Evolutionary conservation across 2,888 invertebrate genomes (phyloP).

Genomic region (Amiota mariae): DNA sequence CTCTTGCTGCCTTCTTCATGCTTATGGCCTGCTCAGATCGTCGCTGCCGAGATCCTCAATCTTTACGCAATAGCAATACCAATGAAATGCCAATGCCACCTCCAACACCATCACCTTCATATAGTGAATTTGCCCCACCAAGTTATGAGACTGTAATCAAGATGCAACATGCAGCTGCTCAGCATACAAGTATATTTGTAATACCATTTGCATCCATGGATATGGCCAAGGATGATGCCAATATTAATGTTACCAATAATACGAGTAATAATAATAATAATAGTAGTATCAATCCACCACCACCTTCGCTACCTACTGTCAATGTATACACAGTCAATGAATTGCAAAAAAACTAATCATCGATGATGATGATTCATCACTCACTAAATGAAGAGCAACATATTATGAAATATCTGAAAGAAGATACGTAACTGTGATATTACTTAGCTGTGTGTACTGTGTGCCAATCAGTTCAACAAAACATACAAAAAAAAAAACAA

Average conservation of each 20-base stretch:
- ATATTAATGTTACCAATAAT: conserved; percentile 40
- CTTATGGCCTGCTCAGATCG: conserved; percentile 73
- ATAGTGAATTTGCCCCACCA: conserved; percentile 73
- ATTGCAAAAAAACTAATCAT: conserved; percentile 51
- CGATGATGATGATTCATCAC: not conserved
- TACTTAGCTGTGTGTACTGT: conserved; percentile 17
- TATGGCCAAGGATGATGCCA: conserved; percentile 39
- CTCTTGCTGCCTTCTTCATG: conserved; percentile 71
- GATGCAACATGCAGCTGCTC: conserved; percentile 57
- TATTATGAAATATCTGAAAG: conserved; percentile 2
- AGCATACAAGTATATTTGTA: conserved; percentile 66
- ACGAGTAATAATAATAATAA: conserved; percentile 17
- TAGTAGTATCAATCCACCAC: conserved; percentile 18
- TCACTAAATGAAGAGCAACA: conserved; percentile 3
- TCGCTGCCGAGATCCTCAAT: conserved; percentile 58
- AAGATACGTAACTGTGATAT: conserved; percentile 27
- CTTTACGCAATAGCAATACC: conserved; percentile 42
- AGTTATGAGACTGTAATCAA: conserved; percentile 72
- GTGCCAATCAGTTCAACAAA: conserved; percentile 24
- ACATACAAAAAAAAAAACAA: not conserved
- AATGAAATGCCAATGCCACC: conserved; percentile 60
- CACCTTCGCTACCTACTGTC: conserved; percentile 43
- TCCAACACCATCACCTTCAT: conserved; percentile 70
- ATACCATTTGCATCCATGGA: conserved; percentile 59
- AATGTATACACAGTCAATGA: conserved; percentile 68